Evolutionary conservation across 1,140 invertebrate species (phyloP), one percentile per base, ranked within the genome.

Genomic region (Onthophagus taurus): DNA sequence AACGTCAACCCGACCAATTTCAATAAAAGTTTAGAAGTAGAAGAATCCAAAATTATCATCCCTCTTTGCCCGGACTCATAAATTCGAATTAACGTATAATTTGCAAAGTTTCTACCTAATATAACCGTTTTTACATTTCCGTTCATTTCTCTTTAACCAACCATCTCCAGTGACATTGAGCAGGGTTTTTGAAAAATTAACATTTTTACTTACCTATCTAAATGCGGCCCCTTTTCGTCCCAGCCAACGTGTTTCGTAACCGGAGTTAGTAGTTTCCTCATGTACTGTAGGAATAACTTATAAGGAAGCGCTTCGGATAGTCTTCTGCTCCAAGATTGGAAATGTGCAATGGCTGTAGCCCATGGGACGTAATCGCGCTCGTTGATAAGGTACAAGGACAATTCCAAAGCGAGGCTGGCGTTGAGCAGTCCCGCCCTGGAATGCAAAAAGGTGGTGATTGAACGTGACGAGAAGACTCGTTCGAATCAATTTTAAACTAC

Each of bases 351-450:
- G 0, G 82, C 80, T 0, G 81, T 83, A 3, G 75, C 71, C 82
- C 83, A 85, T 1, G 82, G 83, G 3, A 81, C 76, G 55, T 83
- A 84, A 47, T 85, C 80, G 7, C 69, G 69, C 59, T 89, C 85
- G 4, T 77, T 74, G 6, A 75, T 55, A 8, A 90, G 66, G 64
- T 88, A 89, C 34, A 78, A 64, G 1, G 79, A 77, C 30, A 85
- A 55, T 49, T 79, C 65, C 29, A 89, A 55, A 4, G 84, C 81
- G 21, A 83, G 66, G 1, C 72, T 72, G 4, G 78, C 75, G 51
- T 82, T 77, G 19, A 89, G 52, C 16, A 82, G 64, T 7, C 83
- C 84, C 9, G 83, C 82, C 56, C 85, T 82, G 49, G 57, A 67
- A 55, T 47, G 38, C 17, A 24, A 66, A 43, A 34, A 38, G 18